Base-by-base conservation (phyloP, 2,797 vertebrate species). In the Oreortyx pictus region DNA sequence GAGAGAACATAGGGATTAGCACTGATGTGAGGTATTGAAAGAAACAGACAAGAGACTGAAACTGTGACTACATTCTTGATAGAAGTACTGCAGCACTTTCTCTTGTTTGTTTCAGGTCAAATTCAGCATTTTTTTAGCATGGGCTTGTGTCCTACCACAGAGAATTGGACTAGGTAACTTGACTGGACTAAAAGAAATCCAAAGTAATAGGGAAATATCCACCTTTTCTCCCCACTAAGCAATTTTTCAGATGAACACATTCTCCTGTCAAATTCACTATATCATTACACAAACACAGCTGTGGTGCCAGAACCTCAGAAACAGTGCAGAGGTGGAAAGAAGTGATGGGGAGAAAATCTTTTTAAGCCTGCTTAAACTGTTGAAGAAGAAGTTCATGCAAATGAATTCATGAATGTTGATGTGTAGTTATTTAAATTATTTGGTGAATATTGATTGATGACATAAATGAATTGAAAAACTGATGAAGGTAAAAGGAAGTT, bases 231-330 rank as follows among this genome's bases (percentile, higher is more conserved):
- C 5, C 17, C 22, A 79, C 15, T 4, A 11, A 62, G 50, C 10
- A 3, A n/a, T 65, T 86, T 86, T 72, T 94, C 74, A 78, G 31
- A 90, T 8, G 4, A 84, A 59, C 66, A 66, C 43, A 50, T 82
- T 94, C n/a, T 20, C 70, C 75, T 93, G 46, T 60, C 43, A 90
- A 62, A 29, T 59, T 65, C 43, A n/a, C 79, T 62, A 93, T 10
- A 61, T 4, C 8, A 65, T 33, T 44, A 72, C 8, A 79, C 1
- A 27, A 76, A 78, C 33, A 75, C 37, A 84, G 49, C n/a, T 85
- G 59, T 22, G 17, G 20, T 68, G 37, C 81, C 74, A 93, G 24
- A 88, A 81, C 3, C 13, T 64, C 65, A 14, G 7, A 64, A 39
- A 57, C 18, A 71, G 14, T 8, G 14, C 11, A 70, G 44, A 74